Evolutionary conservation across 2,113 vertebrate species (phyloP).

Genomic region (Capreolus pygargus): DNA sequence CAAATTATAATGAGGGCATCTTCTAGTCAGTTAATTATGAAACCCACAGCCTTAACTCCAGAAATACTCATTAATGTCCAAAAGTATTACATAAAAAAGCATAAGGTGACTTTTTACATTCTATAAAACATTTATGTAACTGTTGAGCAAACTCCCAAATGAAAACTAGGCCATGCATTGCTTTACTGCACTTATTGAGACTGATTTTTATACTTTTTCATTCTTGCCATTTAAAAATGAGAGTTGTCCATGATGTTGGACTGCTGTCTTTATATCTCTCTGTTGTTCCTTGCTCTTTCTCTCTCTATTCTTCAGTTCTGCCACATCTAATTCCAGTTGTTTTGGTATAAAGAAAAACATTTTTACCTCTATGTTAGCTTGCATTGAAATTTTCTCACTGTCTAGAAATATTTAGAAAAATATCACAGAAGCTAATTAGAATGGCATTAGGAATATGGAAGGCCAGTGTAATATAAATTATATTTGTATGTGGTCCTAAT

Average conservation of each 20-base stretch:
- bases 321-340: neutral
- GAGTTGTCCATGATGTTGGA: neutral
- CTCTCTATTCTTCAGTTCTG: neutral
- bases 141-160: neutral
- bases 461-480: neutral
- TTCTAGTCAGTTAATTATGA: neutral
- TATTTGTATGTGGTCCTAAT: neutral
- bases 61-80: neutral
- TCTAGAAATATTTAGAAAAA: constrained; percentile 28
- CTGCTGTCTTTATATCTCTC: neutral
- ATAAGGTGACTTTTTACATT: neutral
- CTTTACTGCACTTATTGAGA: neutral
- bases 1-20: neutral
- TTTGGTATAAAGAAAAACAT: neutral
- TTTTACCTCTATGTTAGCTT: neutral
- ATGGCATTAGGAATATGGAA: neutral
- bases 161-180: neutral
- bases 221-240: neutral
- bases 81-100: neutral
- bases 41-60: neutral
- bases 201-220: neutral
- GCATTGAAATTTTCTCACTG: neutral
- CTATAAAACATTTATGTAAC: neutral
- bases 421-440: neutral
- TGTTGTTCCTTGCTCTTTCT: neutral